Conservation (phyloP, 2,797 vertebrate species). For the Atherinosoma microstoma region DNA sequence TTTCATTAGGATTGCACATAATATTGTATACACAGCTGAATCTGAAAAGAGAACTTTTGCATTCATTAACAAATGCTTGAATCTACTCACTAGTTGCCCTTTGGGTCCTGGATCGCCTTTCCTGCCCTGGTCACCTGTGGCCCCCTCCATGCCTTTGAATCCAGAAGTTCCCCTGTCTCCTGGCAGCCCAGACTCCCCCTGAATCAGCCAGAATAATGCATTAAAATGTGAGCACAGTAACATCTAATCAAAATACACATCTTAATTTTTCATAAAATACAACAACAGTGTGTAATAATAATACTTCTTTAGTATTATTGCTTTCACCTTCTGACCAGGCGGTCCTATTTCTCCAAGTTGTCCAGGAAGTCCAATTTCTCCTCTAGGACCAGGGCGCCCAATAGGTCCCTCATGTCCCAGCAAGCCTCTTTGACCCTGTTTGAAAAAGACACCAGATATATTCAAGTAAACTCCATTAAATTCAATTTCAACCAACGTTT, state of each 20-base stretch:
- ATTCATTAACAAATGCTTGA: not conserved
- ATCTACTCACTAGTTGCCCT: conserved; percentile 87
- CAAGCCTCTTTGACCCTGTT: conserved; percentile 87
- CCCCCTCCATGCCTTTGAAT: conserved; percentile 86
- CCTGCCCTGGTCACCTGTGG: conserved; percentile 90
- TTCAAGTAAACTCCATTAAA: too few relatives aligned
- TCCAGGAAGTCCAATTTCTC: conserved; percentile 88
- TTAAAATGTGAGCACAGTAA: not conserved
- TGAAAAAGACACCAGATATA: too few relatives aligned
- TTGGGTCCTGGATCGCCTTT: conserved; percentile 88
- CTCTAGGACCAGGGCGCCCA: conserved; percentile 88
- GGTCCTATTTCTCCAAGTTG: conserved; percentile 86
- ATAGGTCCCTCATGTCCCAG: conserved; percentile 84
- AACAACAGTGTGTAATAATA: not conserved
- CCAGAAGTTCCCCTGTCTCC: conserved; percentile 89
- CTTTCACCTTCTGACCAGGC: conserved; percentile 88
- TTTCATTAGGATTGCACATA: too few relatives aligned
- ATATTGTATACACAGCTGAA: too few relatives aligned
- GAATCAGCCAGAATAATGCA: conserved; percentile 16
- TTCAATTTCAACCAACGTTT: too few relatives aligned
- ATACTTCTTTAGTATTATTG: not conserved
- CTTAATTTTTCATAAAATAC: not conserved
- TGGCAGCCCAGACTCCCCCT: conserved; percentile 91
- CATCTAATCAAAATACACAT: not conserved
- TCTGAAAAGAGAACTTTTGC: not conserved